Evolutionary conservation across 2,888 invertebrate species (phyloP).

Genomic region (Mactromeris polynyma): DNA sequence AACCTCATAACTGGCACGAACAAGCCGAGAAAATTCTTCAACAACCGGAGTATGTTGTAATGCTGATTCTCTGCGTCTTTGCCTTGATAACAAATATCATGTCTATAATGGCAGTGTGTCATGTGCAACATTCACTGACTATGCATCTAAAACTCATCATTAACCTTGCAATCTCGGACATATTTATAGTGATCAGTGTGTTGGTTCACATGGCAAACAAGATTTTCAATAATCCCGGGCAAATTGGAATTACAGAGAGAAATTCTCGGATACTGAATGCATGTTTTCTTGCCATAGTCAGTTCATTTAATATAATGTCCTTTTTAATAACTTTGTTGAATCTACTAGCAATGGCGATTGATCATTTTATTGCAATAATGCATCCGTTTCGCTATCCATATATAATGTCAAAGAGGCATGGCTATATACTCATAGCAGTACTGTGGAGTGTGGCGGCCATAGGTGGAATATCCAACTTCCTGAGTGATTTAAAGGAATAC

Average conservation of each 20-base stretch:
- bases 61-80: slow-evolving; percentile 72
- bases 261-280: slow-evolving; percentile 68
- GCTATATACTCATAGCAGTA: slow-evolving; percentile 69
- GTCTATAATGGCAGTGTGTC: slow-evolving; percentile 81
- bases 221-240: slow-evolving; percentile 70
- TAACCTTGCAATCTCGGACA: slow-evolving; percentile 80
- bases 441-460: slow-evolving; percentile 76
- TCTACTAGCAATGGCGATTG: slow-evolving; percentile 79
- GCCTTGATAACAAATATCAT: slow-evolving; percentile 79
- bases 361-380: slow-evolving; percentile 81
- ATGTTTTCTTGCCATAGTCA: slow-evolving; percentile 76
- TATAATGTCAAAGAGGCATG: slow-evolving; percentile 70
- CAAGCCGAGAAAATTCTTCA: slow-evolving; percentile 65
- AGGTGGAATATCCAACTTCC: slow-evolving; percentile 75
- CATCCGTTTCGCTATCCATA: slow-evolving; percentile 74
- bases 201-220: slow-evolving; percentile 77
- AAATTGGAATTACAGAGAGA: slow-evolving; percentile 45
- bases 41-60: slow-evolving; percentile 75
- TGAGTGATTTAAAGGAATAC: slow-evolving; percentile 53
- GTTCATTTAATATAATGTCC: slow-evolving; percentile 78
- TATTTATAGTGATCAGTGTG: slow-evolving; percentile 78
- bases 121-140: slow-evolving; percentile 76
- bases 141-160: slow-evolving; percentile 81
- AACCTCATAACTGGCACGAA: slow-evolving; percentile 40
- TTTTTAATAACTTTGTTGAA: slow-evolving; percentile 79